These are phyloP conservation scores for Paramisgurnus dabryanus DNA, from an alignment of 2,113 vertebrate species.

Conservation along the genomic window DNA sequence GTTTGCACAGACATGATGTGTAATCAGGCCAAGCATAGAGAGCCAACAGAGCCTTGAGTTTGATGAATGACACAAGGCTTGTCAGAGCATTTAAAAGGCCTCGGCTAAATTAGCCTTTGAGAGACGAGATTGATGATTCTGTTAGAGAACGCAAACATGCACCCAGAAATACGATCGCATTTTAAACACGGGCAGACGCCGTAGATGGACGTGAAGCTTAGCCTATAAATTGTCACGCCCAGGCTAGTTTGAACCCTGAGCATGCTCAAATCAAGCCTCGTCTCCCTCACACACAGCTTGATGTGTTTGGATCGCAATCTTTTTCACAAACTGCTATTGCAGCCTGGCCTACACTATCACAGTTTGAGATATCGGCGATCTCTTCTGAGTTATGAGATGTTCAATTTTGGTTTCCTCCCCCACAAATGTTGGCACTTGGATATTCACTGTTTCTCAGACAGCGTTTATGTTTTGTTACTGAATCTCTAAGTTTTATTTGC, in stretches of 20 bases:
- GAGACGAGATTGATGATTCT: constrained; percentile 50
- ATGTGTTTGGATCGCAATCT: neutral
- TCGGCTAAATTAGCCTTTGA: constrained; percentile 53
- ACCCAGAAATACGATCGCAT: constrained; percentile 43
- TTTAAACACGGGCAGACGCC: neutral
- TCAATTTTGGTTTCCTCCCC: constrained; percentile 17
- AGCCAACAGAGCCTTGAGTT: constrained; percentile 27
- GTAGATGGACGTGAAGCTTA: neutral
- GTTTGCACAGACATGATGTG: constrained; percentile 32
- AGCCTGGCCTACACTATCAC: constrained; percentile 9
- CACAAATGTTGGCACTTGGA: neutral
- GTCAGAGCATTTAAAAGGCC: constrained; percentile 52
- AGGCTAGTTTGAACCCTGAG: constrained; percentile 15
- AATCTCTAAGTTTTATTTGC: neutral
- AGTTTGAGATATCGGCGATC: constrained; percentile 26
- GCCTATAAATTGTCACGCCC: constrained; percentile 36
- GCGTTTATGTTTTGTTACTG: neutral
- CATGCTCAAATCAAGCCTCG: neutral
- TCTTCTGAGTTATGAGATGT: neutral
- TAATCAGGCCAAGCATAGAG: constrained; percentile 33
- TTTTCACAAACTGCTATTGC: constrained; percentile 15
- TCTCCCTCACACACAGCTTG: constrained; percentile 18
- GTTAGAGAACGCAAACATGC: constrained; percentile 39
- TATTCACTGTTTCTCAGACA: neutral
- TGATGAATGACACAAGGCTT: constrained; percentile 46